Evolutionary conservation across 2,797 vertebrate species (phyloP), one percentile per base, ranked within the genome.

Genomic region (Danio kyathit): DNA sequence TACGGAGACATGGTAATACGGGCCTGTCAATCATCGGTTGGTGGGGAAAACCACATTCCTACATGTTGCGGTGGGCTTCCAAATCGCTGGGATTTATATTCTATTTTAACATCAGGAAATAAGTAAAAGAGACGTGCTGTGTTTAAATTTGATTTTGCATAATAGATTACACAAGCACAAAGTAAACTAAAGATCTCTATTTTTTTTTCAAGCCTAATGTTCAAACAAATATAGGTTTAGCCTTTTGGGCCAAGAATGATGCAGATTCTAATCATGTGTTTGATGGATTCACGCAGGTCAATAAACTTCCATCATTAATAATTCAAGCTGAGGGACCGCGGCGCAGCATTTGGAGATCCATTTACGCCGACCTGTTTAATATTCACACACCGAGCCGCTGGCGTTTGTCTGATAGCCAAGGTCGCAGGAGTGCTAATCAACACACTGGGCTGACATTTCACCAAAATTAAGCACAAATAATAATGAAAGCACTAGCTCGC

Each of bases 301-400:
- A 29, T 82, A 74, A 76, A 71, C 13, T 17, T 40, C 29, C 63
- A 67, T 76, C 46, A 48, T 65, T 56, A 73, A 80, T 76, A 64
- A 82, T 43, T 80, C 72, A 82, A 54, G 69, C 49, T 46, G 67
- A 46, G 79, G 6, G 83, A 86, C 57, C 61, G 21, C 61, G 70
- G 44, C 85, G 82, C 82, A n/a, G 74, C 66, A 73, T 81, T 84
- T 88, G 74, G 86, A 89, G 75, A 83, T 86, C 83, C 63, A 87
- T 82, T 61, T 74, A 67, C 67, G 82, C 84, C 71, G 79, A 83
- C 82, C 87, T 77, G 83, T 83, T 91, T 88, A 86, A 83, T 82
- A 87, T 90, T 88, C 73, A 38, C 48, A 82, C 81, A 80, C 88
- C 57, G 65, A 82, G 84, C 80, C 81, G 57, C 44, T 61, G 81